These are phyloP conservation scores for Benthosema pterotum DNA, from an alignment of 2,797 vertebrate genomes.

Conservation along the genomic window DNA sequence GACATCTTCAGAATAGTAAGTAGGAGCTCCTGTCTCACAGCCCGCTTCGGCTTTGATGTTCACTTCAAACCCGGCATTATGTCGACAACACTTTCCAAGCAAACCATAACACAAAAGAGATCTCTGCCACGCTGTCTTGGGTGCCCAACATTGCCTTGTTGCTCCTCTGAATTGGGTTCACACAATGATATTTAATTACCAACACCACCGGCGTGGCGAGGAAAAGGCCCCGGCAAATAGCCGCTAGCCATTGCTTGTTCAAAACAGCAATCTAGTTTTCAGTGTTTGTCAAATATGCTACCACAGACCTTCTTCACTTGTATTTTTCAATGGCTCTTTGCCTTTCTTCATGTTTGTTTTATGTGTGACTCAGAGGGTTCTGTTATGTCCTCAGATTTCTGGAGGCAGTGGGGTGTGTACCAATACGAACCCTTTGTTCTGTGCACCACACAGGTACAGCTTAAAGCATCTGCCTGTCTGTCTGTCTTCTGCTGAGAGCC, in stretches of 20 bases:
- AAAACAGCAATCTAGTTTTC: constrained; percentile 14
- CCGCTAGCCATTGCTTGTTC: neutral
- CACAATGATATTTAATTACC: constrained; percentile 37
- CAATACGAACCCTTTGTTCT: neutral
- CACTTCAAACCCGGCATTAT: constrained; percentile 72
- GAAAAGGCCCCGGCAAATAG: constrained; percentile 16
- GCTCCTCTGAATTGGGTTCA: constrained; percentile 37
- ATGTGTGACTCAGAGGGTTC: neutral
- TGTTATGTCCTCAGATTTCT: neutral
- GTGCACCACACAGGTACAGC: neutral
- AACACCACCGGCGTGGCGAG: constrained; percentile 16
- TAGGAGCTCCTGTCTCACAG: constrained; percentile 67
- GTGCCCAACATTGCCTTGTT: constrained; percentile 10
- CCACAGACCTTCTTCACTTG: constrained; percentile 39
- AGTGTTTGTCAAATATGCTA: constrained; percentile 32
- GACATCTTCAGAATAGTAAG: constrained; percentile 76
- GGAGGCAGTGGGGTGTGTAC: neutral
- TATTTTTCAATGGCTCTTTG: constrained; percentile 52
- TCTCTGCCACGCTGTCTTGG: constrained; percentile 41
- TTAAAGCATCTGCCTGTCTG: neutral
- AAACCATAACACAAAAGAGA: constrained; percentile 49
- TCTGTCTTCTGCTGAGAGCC: constrained; percentile 4
- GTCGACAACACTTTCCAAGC: constrained; percentile 74
- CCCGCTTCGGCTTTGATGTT: constrained; percentile 72
- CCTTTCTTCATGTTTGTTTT: constrained; percentile 22